Base-by-base conservation (phyloP, 2,113 vertebrate genomes). In the Hystrix brachyura region DNA sequence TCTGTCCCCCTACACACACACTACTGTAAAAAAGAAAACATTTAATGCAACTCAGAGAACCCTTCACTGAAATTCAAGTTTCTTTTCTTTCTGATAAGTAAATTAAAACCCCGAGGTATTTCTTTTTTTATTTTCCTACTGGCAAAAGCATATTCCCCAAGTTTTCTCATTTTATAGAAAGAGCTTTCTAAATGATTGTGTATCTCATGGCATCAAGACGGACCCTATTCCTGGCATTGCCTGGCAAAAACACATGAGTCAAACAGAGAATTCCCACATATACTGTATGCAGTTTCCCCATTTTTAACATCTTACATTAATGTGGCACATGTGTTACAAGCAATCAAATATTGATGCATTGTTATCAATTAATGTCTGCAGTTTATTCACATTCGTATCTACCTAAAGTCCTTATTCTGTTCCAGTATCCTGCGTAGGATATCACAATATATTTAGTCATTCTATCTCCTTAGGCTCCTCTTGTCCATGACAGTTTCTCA, bases 51-150 rank as follows among this genome's bases (percentile, higher is more conserved):
- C 9, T 34, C 17, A 17, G 60, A 46, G 23, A 87, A 57, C 5
- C 34, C 21, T 17, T 82, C 53, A 27, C 48, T 87, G 27, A 25
- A 82, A 85, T 86, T 51, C 21, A 97, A 57, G 6, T 69, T 25
- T 94, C 21, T 59, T 87, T 69, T 93, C 74, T 55, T 80, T 23
- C 62, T 90, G 60, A 27, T 64, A 78, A 93, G 43, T 71, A 23
- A 15, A 29, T 86, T 94, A 62, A 86, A 89, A 18, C 8, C 67
- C 38, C 90, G n/a, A 81, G 80, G 13, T 62, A 10, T 46, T 38
- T 38, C 38, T 38, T 38, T 38, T 53, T 97, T 94, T 76, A 57
- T 88, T 88, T 62, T 90, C 72, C 59, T n/a, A 51, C 29, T 90
- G 8, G 10, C 48, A 79, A 87, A 32, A 79, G 5, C 46, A 65